These are phyloP conservation scores for Agapostemon virescens DNA, from an alignment of 2,888 invertebrate species.

Conservation along the genomic window DNA sequence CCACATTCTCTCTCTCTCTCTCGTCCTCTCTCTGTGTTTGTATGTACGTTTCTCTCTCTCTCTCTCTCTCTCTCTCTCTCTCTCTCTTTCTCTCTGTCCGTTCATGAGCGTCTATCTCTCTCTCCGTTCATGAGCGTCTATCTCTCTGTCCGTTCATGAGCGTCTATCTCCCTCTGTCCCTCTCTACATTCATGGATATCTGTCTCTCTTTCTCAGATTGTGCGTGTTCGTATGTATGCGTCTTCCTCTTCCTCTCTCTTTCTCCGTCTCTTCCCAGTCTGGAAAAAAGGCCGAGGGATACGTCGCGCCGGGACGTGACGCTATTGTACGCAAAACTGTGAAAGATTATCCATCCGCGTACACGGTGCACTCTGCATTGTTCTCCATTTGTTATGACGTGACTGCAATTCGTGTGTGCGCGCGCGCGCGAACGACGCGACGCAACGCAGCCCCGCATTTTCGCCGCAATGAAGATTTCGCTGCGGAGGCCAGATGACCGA, in stretches of 20 bases:
- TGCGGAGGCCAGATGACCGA: slow-evolving; percentile 26
- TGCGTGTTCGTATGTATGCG: too few relatives aligned
- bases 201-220: too few relatives aligned
- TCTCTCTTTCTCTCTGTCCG: too few relatives aligned
- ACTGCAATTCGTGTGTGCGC: slow-evolving; percentile 30
- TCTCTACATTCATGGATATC: too few relatives aligned
- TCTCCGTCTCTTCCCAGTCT: background rate
- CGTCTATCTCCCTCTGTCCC: too few relatives aligned
- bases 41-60: background rate
- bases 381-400: slow-evolving; percentile 64
- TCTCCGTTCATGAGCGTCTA: too few relatives aligned
- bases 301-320: slow-evolving; percentile 68
- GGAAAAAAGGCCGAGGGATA: slow-evolving; percentile 56
- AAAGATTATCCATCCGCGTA: slow-evolving; percentile 73
- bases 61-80: background rate
- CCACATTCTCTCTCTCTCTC: background rate
- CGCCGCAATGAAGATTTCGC: slow-evolving; percentile 34
- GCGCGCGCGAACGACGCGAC: slow-evolving; percentile 1
- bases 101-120: too few relatives aligned
- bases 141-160: too few relatives aligned
- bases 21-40: background rate
- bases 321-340: slow-evolving; percentile 71
- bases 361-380: slow-evolving; percentile 59
- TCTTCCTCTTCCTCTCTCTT: background rate
- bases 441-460: background rate